These are phyloP conservation scores for Sapayoa aenigma DNA, from an alignment of 2,113 vertebrate genomes.

Conservation along the genomic window DNA sequence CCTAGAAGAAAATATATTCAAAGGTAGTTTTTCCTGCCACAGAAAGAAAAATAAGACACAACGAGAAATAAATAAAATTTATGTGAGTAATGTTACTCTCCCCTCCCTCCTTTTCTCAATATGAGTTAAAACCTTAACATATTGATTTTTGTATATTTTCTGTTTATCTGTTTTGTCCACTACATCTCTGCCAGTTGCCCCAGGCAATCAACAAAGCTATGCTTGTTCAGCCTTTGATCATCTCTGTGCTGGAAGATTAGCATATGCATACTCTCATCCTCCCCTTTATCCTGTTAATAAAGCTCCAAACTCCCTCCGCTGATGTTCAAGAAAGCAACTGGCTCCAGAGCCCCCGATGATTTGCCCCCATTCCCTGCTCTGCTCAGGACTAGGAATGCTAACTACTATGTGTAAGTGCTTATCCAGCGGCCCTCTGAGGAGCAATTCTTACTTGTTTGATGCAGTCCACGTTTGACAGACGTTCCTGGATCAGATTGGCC, in stretches of 20 bases:
- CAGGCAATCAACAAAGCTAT: slow-evolving; percentile 84
- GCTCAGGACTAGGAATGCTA: slow-evolving; percentile 59
- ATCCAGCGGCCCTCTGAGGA: slow-evolving; percentile 24
- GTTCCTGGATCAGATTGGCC: slow-evolving; percentile 74
- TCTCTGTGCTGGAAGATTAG: slow-evolving; percentile 79
- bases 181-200: slow-evolving; percentile 72
- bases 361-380: slow-evolving; percentile 64
- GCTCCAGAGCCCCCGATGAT: slow-evolving; percentile 72
- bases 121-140: neutral
- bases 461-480: slow-evolving; percentile 82
- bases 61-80: neutral
- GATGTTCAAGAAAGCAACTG: slow-evolving; percentile 59
- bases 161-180: slow-evolving; percentile 70
- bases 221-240: slow-evolving; percentile 86
- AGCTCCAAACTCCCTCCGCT: slow-evolving; percentile 36
- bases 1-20: neutral
- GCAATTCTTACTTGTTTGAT: slow-evolving; percentile 79
- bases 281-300: slow-evolving; percentile 66
- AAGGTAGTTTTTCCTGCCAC: neutral
- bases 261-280: slow-evolving; percentile 77
- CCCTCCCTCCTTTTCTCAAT: neutral
- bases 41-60: neutral
- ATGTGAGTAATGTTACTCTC: neutral
- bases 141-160: slow-evolving; percentile 74
- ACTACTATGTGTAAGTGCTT: slow-evolving; percentile 64